Percentiles rank a stretch among this genome's conserved stretches.
Evolutionary conservation across 37 sponge, comb jelly and placozoan species (phyloP).

Genomic region (Eunapius fragilis): DNA sequence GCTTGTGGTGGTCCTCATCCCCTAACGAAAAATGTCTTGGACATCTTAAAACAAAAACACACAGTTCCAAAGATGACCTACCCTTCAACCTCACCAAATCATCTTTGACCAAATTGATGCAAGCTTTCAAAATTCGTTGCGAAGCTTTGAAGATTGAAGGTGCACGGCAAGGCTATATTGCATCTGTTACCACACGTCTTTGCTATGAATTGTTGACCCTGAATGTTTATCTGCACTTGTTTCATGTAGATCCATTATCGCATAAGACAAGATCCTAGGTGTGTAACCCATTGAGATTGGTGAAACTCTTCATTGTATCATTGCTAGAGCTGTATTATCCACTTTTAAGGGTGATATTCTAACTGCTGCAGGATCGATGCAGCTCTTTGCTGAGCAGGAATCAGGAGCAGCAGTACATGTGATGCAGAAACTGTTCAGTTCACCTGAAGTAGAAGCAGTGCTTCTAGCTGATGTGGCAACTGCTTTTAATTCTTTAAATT

Average conservation of each 20-base stretch:
- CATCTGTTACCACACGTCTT: slow-evolving; percentile 39
- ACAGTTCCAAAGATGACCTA: slow-evolving; percentile 3
- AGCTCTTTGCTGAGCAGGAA: slow-evolving; percentile 66
- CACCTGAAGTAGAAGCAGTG: slow-evolving; percentile 6
- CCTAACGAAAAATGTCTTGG: slow-evolving; percentile 4
- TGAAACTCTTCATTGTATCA: slow-evolving; percentile 39
- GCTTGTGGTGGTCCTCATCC: not conserved
- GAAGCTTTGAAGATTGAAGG: slow-evolving; percentile 40
- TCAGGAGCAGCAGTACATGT: slow-evolving; percentile 57
- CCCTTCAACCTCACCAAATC: slow-evolving; percentile 16
- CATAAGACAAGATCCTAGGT: slow-evolving; percentile 64
- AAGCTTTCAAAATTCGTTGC: not conserved
- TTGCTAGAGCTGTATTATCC: slow-evolving; percentile 34
- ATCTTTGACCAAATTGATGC: slow-evolving; percentile 55
- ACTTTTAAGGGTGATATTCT: slow-evolving; percentile 29
- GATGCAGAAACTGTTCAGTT: not conserved
- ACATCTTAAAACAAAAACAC: slow-evolving; percentile 26
- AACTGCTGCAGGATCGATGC: slow-evolving; percentile 40
- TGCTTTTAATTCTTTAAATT: slow-evolving; percentile 58
- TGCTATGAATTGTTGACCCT: slow-evolving; percentile 46
- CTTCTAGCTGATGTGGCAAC: slow-evolving; percentile 41
- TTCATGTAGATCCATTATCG: slow-evolving; percentile 56
- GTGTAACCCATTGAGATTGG: slow-evolving; percentile 59
- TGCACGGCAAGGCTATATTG: slow-evolving; percentile 58
- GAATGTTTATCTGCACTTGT: slow-evolving; percentile 13